phyloP scores from a whole-genome alignment of 2,888 invertebrate species.

The Protonemura montana region DNA sequence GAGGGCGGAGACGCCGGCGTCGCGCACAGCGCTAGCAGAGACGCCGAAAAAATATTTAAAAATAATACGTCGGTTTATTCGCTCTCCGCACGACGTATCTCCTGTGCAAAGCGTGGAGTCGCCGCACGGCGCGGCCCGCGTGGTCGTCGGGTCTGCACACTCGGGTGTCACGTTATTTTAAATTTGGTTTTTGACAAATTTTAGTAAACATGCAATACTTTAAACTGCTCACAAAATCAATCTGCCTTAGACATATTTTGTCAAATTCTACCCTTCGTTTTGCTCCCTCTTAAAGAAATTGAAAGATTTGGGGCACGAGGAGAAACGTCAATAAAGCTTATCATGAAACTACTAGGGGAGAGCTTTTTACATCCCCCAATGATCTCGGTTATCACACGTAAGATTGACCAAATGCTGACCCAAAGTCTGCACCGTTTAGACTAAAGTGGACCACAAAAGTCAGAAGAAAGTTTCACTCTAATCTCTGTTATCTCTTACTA shows the following conservation, averaged over 20 bases:
- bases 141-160: neutral
- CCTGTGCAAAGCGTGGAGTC: neutral
- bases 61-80: constrained; percentile 29
- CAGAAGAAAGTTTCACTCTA: constrained; percentile 25
- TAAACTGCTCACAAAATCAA: neutral
- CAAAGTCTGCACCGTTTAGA: constrained; percentile 32
- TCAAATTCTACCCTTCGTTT: neutral
- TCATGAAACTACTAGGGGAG: constrained; percentile 25
- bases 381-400: constrained; percentile 39
- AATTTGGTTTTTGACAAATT: neutral
- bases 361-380: constrained; percentile 31
- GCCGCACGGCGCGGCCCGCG: neutral
- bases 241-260: neutral
- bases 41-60: constrained; percentile 36
- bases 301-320: neutral
- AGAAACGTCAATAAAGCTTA: constrained; percentile 35
- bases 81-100: neutral
- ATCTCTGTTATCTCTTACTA: constrained; percentile 40
- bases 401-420: constrained; percentile 39
- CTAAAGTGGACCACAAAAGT: constrained; percentile 42
- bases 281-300: neutral
- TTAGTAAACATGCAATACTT: neutral
- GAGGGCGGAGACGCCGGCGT: constrained; percentile 38
- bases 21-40: constrained; percentile 29
- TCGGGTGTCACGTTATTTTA: neutral